These are phyloP conservation scores for Cariama cristata DNA, from an alignment of 2,113 vertebrate species.

Conservation along the genomic window DNA sequence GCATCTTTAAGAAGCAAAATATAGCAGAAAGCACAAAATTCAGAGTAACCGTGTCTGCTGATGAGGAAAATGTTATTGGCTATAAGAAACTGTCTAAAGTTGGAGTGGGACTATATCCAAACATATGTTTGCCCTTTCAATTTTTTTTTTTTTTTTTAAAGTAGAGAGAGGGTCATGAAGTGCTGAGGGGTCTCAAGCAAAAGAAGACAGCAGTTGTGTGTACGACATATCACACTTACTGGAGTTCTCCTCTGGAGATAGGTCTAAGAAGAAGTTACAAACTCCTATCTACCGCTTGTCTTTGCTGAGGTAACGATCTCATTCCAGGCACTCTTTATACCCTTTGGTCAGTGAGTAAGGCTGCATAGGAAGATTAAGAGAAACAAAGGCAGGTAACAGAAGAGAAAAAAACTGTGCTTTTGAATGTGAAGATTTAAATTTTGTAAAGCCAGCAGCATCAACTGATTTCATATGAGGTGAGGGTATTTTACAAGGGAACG, in stretches of 20 bases:
- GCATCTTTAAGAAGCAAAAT: background rate
- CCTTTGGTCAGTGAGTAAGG: background rate
- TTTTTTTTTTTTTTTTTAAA: background rate
- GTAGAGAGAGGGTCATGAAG: background rate
- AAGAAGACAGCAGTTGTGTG: background rate
- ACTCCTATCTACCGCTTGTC: background rate
- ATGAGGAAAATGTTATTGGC: background rate
- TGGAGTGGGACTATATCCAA: background rate
- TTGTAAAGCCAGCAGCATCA: background rate
- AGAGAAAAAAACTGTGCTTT: background rate
- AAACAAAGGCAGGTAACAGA: background rate
- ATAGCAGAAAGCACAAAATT: background rate
- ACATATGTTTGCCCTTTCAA: accelerated
- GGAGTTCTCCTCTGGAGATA: background rate
- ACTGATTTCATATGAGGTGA: background rate
- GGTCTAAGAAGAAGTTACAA: background rate
- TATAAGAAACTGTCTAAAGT: background rate
- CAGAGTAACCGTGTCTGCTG: background rate
- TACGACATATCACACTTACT: accelerated
- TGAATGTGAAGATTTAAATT: background rate
- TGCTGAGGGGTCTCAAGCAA: background rate
- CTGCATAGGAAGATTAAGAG: background rate
- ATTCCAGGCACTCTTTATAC: background rate
- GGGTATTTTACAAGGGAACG: background rate
- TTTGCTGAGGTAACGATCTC: background rate